Evolutionary conservation across 2,113 vertebrate species (phyloP).

Genomic region (Syrrhaptes paradoxus): DNA sequence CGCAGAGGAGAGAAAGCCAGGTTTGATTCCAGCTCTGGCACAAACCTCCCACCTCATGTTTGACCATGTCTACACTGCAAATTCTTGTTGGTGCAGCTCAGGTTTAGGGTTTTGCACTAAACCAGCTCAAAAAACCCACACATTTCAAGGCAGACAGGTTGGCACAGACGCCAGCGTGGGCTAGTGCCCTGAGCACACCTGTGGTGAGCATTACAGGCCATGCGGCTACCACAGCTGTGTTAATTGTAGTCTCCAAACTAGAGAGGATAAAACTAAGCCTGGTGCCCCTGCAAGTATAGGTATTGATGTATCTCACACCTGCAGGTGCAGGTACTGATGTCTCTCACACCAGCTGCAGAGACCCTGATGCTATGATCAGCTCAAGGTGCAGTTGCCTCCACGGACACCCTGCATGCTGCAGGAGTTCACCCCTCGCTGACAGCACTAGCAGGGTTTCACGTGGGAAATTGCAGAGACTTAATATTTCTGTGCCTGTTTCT

Average conservation of each 20-base stretch:
- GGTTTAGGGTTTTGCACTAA: not conserved
- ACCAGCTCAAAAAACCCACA: not conserved
- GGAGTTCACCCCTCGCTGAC: fast-evolving
- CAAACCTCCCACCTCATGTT: not conserved
- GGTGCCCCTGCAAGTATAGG: not conserved
- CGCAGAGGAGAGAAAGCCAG: not conserved
- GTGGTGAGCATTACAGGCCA: not conserved
- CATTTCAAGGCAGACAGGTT: not conserved
- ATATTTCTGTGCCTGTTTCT: not conserved
- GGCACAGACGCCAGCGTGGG: fast-evolving
- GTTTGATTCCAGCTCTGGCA: not conserved
- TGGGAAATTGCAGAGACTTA: not conserved
- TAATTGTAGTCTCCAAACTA: not conserved
- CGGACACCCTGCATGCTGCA: fast-evolving
- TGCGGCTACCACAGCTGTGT: not conserved
- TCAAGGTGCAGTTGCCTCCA: not conserved
- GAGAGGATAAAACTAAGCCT: not conserved
- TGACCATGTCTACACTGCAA: fast-evolving
- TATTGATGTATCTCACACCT: not conserved
- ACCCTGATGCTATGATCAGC: too few species aligned
- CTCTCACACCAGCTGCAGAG: not conserved
- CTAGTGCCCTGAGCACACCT: not conserved
- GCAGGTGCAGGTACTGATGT: too few species aligned
- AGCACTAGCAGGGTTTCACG: not conserved
- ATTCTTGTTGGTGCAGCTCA: not conserved